Conservation (phyloP, 2,797 vertebrate genomes). For the Acrossocheilus fasciatus region DNA sequence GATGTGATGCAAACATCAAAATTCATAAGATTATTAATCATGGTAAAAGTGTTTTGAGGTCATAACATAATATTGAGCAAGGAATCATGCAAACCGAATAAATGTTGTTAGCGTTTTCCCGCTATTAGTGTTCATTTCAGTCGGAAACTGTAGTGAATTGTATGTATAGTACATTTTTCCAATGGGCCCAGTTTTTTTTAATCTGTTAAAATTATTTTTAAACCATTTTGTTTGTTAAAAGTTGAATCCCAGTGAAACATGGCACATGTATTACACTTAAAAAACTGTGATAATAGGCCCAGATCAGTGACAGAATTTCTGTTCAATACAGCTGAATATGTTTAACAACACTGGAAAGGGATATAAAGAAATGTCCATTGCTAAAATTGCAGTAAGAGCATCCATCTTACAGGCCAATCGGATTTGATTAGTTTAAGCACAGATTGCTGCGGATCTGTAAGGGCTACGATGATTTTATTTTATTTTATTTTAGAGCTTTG, state of each 20-base stretch:
- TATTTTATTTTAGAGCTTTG: not conserved
- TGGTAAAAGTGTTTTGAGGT: not conserved
- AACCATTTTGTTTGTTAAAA: not conserved
- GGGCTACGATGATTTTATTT: not conserved
- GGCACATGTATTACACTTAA: not conserved
- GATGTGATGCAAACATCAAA: too few relatives aligned
- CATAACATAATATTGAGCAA: not conserved
- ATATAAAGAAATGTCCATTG: not conserved
- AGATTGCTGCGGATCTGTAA: not conserved
- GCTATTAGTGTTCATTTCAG: not conserved
- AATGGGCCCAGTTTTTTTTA: too few relatives aligned
- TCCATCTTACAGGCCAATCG: not conserved
- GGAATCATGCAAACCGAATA: not conserved
- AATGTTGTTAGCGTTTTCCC: not conserved
- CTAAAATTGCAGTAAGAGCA: not conserved
- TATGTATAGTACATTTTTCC: not conserved
- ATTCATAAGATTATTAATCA: not conserved
- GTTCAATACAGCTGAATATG: not conserved
- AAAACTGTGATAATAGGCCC: not conserved
- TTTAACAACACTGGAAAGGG: too few relatives aligned
- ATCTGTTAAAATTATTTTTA: not conserved
- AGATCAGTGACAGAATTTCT: not conserved
- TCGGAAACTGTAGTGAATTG: not conserved
- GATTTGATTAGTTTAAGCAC: not conserved
- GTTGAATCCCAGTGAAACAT: not conserved